Conservation (phyloP, 2,797 vertebrate species). For the Pangasius larnaudii region DNA sequence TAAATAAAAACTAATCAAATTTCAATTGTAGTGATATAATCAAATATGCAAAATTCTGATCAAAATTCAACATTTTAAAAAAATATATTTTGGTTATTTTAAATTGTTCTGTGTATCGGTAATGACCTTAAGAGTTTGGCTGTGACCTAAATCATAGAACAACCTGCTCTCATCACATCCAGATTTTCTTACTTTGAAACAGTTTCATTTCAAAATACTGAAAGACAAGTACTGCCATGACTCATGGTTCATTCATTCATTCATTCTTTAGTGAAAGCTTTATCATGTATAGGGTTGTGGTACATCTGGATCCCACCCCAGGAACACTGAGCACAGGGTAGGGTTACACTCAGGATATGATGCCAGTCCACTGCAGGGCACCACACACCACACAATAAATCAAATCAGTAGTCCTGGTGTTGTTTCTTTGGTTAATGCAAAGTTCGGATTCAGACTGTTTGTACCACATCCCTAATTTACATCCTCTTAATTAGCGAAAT, state of each 20-base stretch:
- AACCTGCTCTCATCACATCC: background rate
- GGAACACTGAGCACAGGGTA: background rate
- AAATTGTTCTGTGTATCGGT: no score
- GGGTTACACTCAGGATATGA: background rate
- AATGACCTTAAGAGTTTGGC: background rate
- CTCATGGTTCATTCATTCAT: background rate
- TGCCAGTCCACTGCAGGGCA: background rate
- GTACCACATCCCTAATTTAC: background rate
- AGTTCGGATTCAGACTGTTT: background rate
- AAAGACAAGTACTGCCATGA: background rate
- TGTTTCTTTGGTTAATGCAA: background rate
- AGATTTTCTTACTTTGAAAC: background rate
- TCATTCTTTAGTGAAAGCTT: background rate
- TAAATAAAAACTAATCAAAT: no score
- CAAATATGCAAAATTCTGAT: no score
- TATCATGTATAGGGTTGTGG: background rate
- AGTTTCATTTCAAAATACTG: background rate
- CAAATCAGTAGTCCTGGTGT: background rate
- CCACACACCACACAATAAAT: background rate
- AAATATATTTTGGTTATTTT: no score
- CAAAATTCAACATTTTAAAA: no score
- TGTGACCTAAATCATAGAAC: background rate
- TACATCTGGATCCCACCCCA: background rate
- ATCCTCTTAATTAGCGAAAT: conserved; percentile 9
- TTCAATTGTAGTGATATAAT: no score